A percentile compares a stretch with the other conserved stretches of the same genome.
Evolutionary conservation across 2,113 vertebrate genomes (phyloP).

Genomic region (Puntigrus tetrazona): DNA sequence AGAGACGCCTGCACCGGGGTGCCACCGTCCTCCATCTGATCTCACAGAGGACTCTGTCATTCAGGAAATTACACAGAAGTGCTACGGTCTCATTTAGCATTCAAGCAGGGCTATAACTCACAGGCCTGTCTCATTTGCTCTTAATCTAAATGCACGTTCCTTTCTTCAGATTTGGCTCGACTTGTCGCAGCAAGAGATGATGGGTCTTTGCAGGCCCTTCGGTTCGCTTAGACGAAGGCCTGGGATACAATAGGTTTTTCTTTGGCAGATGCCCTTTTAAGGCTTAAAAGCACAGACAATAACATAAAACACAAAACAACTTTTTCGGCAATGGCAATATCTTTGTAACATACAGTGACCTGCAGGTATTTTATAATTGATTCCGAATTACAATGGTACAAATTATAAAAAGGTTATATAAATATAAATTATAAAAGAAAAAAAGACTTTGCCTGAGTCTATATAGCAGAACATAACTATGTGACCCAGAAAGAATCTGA

Average conservation of each 20-base stretch:
- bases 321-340: not conserved
- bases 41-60: slow-evolving; percentile 26
- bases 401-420: not conserved
- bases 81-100: slow-evolving; percentile 29
- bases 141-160: slow-evolving; percentile 41
- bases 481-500: not conserved
- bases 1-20: slow-evolving; percentile 12
- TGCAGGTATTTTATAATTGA: not conserved
- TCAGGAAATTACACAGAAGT: slow-evolving; percentile 13
- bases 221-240: not conserved
- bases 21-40: slow-evolving; percentile 2
- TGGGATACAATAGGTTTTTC: not conserved
- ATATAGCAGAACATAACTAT: not conserved
- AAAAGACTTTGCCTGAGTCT: not conserved
- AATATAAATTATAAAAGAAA: not conserved
- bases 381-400: not conserved
- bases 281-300: not conserved
- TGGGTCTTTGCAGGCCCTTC: not conserved
- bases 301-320: not conserved
- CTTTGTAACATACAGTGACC: not conserved
- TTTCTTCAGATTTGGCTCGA: slow-evolving; percentile 11
- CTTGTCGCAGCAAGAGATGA: not conserved
- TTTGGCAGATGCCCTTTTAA: not conserved
- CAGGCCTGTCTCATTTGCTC: slow-evolving; percentile 27
- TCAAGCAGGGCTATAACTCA: slow-evolving; percentile 27